A percentile compares a stretch with the other conserved stretches of the same genome.
phyloP scores from a whole-genome alignment of 2,113 vertebrate genomes.

The Rallus limicola region DNA sequence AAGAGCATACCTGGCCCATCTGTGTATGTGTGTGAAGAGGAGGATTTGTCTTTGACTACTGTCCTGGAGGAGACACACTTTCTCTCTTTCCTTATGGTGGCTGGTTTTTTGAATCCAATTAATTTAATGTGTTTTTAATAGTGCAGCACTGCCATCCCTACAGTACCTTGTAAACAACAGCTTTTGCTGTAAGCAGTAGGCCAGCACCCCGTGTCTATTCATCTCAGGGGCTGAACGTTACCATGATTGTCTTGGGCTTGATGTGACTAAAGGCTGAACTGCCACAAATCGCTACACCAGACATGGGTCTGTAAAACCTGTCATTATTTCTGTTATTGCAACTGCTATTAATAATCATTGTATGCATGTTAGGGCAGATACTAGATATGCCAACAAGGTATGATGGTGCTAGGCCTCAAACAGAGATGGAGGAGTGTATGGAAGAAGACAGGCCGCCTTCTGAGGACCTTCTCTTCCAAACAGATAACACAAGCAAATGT shows the following conservation, averaged over 20 bases:
- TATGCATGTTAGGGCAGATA: background rate
- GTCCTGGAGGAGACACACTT: background rate
- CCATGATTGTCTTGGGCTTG: background rate
- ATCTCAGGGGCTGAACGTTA: background rate
- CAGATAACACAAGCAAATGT: background rate
- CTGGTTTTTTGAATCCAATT: background rate
- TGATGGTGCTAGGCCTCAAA: background rate
- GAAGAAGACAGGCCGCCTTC: background rate
- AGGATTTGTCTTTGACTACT: background rate
- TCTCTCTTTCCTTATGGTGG: background rate
- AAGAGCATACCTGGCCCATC: background rate
- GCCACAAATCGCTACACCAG: background rate
- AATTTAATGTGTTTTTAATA: background rate
- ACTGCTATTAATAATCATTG: background rate
- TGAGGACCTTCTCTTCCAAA: background rate
- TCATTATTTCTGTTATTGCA: background rate
- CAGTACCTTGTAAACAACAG: background rate
- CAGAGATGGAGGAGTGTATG: background rate
- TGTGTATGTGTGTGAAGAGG: background rate
- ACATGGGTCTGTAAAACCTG: fast-evolving
- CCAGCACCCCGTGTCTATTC: background rate
- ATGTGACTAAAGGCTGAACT: background rate
- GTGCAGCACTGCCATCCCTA: background rate
- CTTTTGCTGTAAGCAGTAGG: background rate
- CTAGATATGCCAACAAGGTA: background rate